phyloP scores from a whole-genome alignment of 2,797 vertebrate genomes.

The Pangasius djambal region DNA sequence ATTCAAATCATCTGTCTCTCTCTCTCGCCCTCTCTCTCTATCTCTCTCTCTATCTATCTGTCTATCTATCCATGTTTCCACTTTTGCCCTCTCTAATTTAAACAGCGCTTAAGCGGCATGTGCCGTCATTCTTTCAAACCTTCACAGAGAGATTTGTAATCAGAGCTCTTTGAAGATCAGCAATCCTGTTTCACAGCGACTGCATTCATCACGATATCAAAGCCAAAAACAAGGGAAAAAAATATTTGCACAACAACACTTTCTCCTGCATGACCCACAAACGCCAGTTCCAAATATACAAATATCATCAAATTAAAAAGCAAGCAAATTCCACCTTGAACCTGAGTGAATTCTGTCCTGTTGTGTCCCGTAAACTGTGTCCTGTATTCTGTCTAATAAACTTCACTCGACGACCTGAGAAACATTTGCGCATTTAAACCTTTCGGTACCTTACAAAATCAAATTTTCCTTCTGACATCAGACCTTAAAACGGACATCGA shows the following conservation, averaged over 20 bases:
- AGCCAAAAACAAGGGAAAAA: not conserved
- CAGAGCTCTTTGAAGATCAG: conserved; percentile 13
- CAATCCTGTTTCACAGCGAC: conserved; percentile 15
- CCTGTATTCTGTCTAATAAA: not conserved
- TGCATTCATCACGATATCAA: not conserved
- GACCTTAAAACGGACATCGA: not conserved
- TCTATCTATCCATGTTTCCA: not conserved
- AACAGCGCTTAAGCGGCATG: not conserved
- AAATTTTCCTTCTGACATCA: not conserved
- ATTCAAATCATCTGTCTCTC: not conserved
- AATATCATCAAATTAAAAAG: not conserved
- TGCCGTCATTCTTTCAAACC: conserved; percentile 3
- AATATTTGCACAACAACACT: not conserved
- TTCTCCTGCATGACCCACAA: not conserved
- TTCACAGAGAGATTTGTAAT: conserved; percentile 2
- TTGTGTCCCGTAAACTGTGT: not conserved
- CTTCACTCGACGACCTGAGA: not conserved
- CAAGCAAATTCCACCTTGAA: not conserved
- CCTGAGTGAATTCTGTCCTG: not conserved
- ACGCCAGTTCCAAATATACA: not conserved
- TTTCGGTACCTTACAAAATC: not conserved
- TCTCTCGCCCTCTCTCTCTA: not conserved
- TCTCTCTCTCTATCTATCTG: not conserved
- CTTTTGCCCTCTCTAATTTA: not conserved
- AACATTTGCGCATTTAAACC: not conserved